Percentiles rank a stretch among this genome's conserved stretches.
phyloP scores from a whole-genome alignment of 2,113 vertebrate genomes.

The Pygoscelis antarcticus region DNA sequence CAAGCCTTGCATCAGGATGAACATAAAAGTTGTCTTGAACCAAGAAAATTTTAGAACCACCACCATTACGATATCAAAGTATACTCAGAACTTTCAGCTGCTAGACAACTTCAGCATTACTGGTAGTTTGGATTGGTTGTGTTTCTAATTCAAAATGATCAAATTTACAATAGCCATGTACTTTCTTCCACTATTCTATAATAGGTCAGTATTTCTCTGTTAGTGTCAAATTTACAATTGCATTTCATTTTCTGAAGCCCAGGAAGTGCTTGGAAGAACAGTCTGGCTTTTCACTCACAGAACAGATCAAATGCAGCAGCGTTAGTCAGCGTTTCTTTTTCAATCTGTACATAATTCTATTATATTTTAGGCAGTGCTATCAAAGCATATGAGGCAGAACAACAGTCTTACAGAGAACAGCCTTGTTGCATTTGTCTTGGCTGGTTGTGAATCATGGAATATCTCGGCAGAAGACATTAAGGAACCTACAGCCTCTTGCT shows the following conservation, averaged over 20 bases:
- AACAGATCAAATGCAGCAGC: not conserved
- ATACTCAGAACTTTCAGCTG: not conserved
- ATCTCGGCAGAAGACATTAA: not conserved
- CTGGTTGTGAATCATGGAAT: not conserved
- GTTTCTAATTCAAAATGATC: not conserved
- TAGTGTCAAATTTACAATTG: not conserved
- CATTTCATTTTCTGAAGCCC: not conserved
- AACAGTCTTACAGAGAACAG: not conserved
- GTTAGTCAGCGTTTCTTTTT: slow-evolving; percentile 8
- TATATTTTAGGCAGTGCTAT: not conserved
- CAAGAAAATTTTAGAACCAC: not conserved
- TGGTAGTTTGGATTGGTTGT: not conserved
- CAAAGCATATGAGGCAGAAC: not conserved
- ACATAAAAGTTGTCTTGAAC: not conserved
- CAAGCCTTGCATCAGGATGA: not conserved
- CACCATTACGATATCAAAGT: not conserved
- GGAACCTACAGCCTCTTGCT: not conserved
- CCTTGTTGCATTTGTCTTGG: not conserved
- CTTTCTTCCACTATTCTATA: not conserved
- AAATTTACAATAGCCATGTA: not conserved
- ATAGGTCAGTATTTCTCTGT: not conserved
- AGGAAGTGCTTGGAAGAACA: not conserved
- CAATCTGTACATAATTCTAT: not conserved
- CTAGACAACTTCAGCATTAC: not conserved
- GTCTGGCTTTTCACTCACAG: not conserved